Evolutionary conservation across 2,888 invertebrate genomes (phyloP).

Genomic region (Acronicta alni): DNA sequence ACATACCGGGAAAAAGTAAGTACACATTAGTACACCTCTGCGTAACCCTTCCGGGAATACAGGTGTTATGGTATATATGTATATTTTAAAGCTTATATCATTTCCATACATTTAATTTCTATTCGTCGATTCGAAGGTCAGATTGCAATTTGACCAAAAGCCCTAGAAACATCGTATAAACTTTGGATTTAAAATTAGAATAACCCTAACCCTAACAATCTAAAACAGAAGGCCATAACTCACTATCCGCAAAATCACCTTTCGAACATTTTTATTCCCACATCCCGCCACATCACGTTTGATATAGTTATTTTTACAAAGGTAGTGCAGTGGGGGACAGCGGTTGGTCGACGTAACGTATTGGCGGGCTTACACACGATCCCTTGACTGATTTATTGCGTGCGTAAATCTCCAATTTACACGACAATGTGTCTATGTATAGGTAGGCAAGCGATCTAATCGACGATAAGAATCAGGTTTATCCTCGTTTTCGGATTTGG

Average conservation of each 20-base stretch:
- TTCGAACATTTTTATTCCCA: slow-evolving; percentile 61
- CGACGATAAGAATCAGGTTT: slow-evolving; percentile 68
- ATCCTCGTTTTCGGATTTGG: slow-evolving; percentile 53
- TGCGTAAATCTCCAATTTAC: slow-evolving; percentile 87
- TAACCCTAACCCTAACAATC: slow-evolving; percentile 32
- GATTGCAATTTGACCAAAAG: no score
- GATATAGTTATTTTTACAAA: slow-evolving; percentile 64
- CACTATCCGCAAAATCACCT: slow-evolving; percentile 58
- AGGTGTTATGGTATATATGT: no score
- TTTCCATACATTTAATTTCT: no score
- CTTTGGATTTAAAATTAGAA: no score
- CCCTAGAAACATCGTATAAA: no score
- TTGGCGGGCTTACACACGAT: slow-evolving; percentile 81
- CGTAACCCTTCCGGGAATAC: no score
- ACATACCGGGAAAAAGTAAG: no score
- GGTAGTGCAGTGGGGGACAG: slow-evolving; percentile 70
- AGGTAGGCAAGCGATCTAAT: slow-evolving; percentile 68
- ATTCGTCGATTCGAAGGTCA: no score
- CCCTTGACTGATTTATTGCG: slow-evolving; percentile 86
- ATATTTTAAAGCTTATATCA: no score
- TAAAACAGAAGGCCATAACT: slow-evolving; percentile 51
- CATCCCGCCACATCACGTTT: slow-evolving; percentile 57
- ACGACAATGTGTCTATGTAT: slow-evolving; percentile 73
- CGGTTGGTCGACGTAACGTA: slow-evolving; percentile 78
- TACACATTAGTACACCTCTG: no score